A percentile compares a stretch with the other conserved stretches of the same genome.
Evolutionary conservation across 2,113 vertebrate genomes (phyloP).

Genomic region (Gallinago paraguaiae): DNA sequence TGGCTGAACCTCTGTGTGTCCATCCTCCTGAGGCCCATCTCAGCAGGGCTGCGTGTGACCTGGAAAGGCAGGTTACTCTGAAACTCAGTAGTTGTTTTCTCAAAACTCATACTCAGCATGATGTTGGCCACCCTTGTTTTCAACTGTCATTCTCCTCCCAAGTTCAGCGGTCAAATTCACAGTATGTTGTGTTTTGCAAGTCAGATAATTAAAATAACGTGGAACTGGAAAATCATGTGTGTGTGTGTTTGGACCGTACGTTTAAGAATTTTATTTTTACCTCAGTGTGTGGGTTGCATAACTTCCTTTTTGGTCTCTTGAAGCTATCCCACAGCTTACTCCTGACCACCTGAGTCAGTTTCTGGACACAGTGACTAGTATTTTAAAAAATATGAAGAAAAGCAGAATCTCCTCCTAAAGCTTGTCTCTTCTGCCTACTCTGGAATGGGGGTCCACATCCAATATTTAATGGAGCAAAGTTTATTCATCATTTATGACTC

Average conservation of each 20-base stretch:
- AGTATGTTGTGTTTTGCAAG: conserved; percentile 4
- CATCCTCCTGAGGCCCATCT: neutral
- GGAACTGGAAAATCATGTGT: neutral
- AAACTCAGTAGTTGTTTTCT: neutral
- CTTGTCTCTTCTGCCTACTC: neutral
- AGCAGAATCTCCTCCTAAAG: neutral
- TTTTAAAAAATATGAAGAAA: neutral
- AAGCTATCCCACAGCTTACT: neutral
- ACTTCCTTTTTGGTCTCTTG: neutral
- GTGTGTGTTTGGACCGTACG: neutral
- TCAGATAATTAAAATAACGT: conserved; percentile 21
- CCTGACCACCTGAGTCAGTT: neutral
- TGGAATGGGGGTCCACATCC: neutral
- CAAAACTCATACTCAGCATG: neutral
- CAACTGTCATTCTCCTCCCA: neutral
- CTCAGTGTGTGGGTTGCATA: neutral
- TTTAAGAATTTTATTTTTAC: neutral
- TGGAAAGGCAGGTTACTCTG: neutral
- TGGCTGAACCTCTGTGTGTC: neutral
- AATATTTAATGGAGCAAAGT: neutral
- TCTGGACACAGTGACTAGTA: neutral
- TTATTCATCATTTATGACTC: neutral
- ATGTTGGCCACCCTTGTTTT: neutral
- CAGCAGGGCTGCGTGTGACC: neutral
- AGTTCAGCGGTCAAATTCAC: neutral